Conservation (phyloP, 30 jellyfish, hydroid and myxozoan genomes). For the Pelagia noctiluca region DNA sequence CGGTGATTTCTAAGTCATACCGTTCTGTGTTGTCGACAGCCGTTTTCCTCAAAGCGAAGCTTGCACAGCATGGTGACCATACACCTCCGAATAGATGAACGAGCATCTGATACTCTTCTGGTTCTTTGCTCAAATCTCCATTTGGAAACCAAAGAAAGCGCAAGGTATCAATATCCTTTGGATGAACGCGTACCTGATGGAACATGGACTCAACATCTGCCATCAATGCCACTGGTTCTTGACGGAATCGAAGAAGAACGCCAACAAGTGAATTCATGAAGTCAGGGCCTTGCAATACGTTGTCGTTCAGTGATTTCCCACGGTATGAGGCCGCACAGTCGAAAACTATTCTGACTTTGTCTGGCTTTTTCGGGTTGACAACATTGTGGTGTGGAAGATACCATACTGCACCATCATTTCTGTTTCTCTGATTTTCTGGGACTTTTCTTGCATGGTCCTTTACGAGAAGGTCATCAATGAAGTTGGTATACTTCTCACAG, state of each 20-base stretch:
- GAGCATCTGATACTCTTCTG: constrained; percentile 26
- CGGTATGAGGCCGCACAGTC: constrained; percentile 6
- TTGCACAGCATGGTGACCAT: too few species aligned
- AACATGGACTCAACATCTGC: constrained; percentile 45
- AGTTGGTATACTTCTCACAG: constrained; percentile 18
- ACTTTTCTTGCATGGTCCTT: constrained; percentile 5
- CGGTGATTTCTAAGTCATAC: not conserved
- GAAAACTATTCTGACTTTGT: constrained; percentile 29
- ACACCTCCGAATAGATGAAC: constrained; percentile 55
- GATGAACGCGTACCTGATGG: constrained; percentile 34
- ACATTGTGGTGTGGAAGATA: constrained; percentile 48
- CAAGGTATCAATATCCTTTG: constrained; percentile 13
- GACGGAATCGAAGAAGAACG: constrained; percentile 25
- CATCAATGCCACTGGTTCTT: constrained; percentile 37
- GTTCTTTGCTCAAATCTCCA: constrained; percentile 3
- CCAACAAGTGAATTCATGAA: constrained; percentile 20
- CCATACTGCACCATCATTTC: constrained; percentile 23
- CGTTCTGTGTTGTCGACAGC: constrained; percentile 20
- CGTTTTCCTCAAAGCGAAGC: constrained; percentile 38
- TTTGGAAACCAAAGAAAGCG: constrained; percentile 49
- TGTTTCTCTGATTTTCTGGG: constrained; percentile 2
- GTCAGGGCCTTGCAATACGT: constrained; percentile 52
- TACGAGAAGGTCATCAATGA: constrained; percentile 14
- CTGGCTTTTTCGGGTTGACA: constrained; percentile 52
- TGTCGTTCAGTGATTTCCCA: constrained; percentile 19